Conservation (phyloP, 1,140 invertebrate genomes). For the Samia ricini region DNA sequence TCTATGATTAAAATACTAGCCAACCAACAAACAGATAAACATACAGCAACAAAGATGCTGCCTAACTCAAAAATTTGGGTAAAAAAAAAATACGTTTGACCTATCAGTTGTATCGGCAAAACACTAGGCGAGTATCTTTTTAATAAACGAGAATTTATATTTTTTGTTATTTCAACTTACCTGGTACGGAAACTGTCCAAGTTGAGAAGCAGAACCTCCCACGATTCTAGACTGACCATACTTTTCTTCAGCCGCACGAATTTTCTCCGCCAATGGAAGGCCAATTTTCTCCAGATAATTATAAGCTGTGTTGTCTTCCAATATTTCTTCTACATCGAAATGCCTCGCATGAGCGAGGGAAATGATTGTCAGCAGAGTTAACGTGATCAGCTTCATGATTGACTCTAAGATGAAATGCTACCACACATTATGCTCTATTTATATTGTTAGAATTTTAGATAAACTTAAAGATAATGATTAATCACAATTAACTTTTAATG, state of each 20-base stretch:
- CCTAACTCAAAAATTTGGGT: background rate
- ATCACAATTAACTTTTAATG: too few species aligned
- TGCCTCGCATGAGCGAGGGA: constrained; percentile 9
- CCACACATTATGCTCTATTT: background rate
- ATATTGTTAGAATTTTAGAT: background rate
- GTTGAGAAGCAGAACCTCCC: background rate
- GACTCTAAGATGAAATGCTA: background rate
- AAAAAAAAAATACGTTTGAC: background rate
- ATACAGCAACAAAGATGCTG: too few species aligned
- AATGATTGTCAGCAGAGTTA: constrained; percentile 7
- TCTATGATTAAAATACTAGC: too few species aligned
- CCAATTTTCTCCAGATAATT: constrained; percentile 12
- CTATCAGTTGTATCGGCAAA: background rate
- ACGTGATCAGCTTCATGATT: constrained; percentile 5
- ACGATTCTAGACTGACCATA: constrained; percentile 5
- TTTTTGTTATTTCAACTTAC: background rate
- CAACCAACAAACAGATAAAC: too few species aligned
- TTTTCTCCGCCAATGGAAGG: constrained; percentile 14
- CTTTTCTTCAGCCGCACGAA: constrained; percentile 15
- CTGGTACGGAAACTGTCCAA: constrained; percentile 11
- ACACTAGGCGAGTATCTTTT: background rate
- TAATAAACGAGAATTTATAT: background rate
- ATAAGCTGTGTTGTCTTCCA: constrained; percentile 14
- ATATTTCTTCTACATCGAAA: constrained; percentile 6
- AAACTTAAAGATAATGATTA: background rate